Conservation (phyloP, 2,113 vertebrate genomes). For the Machaerirhynchus nigripectus region DNA sequence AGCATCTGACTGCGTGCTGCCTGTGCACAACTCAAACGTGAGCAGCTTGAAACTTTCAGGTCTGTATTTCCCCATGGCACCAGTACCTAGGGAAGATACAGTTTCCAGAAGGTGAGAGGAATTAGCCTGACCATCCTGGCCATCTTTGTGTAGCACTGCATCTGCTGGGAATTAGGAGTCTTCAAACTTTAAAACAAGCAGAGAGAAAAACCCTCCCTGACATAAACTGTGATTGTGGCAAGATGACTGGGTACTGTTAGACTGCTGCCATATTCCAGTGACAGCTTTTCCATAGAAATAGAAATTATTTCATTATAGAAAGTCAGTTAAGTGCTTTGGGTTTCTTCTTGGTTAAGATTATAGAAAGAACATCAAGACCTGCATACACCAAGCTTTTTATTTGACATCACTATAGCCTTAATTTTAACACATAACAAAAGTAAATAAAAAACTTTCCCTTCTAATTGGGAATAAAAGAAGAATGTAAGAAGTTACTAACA, state of each 20-base stretch:
- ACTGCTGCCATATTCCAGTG: background rate
- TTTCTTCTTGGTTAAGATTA: background rate
- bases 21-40: rapidly evolving
- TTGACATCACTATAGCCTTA: background rate
- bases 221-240: background rate
- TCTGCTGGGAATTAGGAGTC: background rate
- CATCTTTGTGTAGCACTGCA: background rate
- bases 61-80: background rate
- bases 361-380: background rate
- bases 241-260: background rate
- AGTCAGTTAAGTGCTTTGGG: background rate
- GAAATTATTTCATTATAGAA: background rate
- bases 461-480: background rate
- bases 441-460: background rate
- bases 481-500: background rate
- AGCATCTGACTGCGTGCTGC: background rate
- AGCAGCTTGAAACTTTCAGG: background rate
- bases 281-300: background rate
- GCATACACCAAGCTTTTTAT: background rate
- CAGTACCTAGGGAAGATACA: background rate
- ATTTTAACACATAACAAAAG: background rate
- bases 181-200: background rate
- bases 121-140: background rate
- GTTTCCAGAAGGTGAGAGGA: background rate
- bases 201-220: background rate